Percentiles rank a stretch among this genome's conserved stretches.
phyloP scores from a whole-genome alignment of 2,888 invertebrate genomes.

The Cephus rjabovi region DNA sequence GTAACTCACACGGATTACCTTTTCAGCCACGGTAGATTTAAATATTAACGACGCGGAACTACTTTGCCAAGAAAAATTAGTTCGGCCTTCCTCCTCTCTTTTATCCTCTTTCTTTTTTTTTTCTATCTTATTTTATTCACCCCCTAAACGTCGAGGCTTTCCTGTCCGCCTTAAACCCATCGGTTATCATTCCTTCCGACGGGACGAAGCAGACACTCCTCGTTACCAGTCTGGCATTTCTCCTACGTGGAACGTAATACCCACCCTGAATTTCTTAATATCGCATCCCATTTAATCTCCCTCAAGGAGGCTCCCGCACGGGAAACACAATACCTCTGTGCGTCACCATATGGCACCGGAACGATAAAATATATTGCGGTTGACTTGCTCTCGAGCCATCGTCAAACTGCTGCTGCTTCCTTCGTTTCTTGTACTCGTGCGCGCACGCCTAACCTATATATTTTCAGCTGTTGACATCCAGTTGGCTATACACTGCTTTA shows the following conservation, averaged over 20 bases:
- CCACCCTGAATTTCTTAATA: constrained; percentile 35
- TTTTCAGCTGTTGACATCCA: background rate
- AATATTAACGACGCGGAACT: constrained; percentile 1
- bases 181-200: background rate
- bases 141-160: background rate
- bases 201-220: background rate
- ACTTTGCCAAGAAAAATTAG: background rate
- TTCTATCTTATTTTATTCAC: background rate
- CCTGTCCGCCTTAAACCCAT: background rate
- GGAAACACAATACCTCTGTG: constrained; percentile 57
- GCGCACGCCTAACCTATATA: background rate
- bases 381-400: constrained; percentile 46
- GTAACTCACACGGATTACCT: background rate
- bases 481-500: background rate
- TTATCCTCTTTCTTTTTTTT: background rate
- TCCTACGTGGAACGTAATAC: constrained; percentile 6
- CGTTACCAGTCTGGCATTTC: background rate
- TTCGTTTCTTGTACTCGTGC: background rate
- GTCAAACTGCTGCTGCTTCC: constrained; percentile 32
- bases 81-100: background rate
- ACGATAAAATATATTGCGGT: constrained; percentile 58
- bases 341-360: constrained; percentile 52
- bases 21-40: background rate
- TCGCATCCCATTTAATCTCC: constrained; percentile 43
- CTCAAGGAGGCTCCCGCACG: constrained; percentile 22